Percentiles rank a stretch among this genome's conserved stretches.
Conservation (phyloP, 2,113 vertebrate genomes). For the Tragelaphus scriptus region DNA sequence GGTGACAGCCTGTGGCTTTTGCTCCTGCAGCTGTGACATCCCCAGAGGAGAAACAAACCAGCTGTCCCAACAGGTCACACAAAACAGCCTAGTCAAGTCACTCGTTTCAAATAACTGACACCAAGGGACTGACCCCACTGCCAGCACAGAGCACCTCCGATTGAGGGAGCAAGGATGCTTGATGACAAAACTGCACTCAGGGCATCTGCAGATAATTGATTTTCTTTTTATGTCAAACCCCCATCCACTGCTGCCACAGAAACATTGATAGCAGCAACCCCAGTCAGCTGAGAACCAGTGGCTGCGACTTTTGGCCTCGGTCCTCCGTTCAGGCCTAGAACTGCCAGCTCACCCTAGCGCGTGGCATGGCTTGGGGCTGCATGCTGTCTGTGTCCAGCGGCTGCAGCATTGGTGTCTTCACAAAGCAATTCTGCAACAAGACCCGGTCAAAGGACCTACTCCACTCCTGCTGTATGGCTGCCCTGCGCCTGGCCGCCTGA, state of each 20-base stretch:
- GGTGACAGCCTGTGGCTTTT: background rate
- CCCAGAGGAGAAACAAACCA: background rate
- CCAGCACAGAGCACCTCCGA: accelerated
- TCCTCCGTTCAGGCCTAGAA: background rate
- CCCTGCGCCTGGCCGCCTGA: background rate
- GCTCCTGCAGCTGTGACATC: background rate
- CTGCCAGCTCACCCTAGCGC: background rate
- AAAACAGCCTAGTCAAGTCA: background rate
- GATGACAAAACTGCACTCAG: background rate
- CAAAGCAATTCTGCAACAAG: background rate
- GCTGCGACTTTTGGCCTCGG: accelerated
- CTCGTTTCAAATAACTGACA: background rate
- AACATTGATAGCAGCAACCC: background rate
- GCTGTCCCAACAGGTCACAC: background rate
- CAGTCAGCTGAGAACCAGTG: background rate
- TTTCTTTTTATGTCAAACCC: background rate
- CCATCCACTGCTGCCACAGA: background rate
- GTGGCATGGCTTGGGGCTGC: background rate
- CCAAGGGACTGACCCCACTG: background rate
- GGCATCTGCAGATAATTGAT: background rate
- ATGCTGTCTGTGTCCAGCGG: background rate
- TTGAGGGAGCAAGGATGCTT: background rate
- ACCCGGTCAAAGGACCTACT: background rate
- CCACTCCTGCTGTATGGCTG: accelerated
- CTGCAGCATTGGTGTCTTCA: accelerated